Evolutionary conservation across 2,797 vertebrate species (phyloP).

Genomic region (Todus mexicanus): DNA sequence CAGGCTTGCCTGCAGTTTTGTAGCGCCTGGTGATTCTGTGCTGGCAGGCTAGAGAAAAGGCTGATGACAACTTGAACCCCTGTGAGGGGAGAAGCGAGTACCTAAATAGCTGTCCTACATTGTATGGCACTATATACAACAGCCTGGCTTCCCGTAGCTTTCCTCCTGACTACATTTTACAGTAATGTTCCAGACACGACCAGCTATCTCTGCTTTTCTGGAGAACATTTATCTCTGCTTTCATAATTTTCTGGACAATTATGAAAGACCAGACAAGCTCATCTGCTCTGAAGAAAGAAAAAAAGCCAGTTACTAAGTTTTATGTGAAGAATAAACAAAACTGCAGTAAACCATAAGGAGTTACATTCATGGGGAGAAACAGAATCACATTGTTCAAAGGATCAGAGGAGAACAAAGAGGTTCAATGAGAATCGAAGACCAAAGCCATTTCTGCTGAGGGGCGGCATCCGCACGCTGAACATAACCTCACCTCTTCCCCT

Average conservation of each 20-base stretch:
- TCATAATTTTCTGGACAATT: no score
- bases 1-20: background rate
- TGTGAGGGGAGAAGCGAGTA: background rate
- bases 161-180: background rate
- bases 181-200: background rate
- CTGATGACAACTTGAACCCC: background rate
- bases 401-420: constrained; percentile 41
- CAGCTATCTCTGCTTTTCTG: background rate
- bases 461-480: background rate
- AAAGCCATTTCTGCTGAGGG: background rate
- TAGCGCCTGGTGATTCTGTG: background rate
- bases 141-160: background rate
- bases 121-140: background rate
- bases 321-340: background rate
- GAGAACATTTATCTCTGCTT: no score
- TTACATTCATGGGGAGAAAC: background rate
- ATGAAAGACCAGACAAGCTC: background rate
- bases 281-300: background rate
- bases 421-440: background rate
- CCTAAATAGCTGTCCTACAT: constrained; percentile 46
- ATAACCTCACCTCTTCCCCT: background rate
- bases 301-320: background rate
- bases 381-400: constrained; percentile 12
- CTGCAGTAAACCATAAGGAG: background rate
- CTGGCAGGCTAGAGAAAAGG: background rate